These are phyloP conservation scores for Protonemura montana DNA, from an alignment of 2,888 invertebrate species.

Conservation along the genomic window DNA sequence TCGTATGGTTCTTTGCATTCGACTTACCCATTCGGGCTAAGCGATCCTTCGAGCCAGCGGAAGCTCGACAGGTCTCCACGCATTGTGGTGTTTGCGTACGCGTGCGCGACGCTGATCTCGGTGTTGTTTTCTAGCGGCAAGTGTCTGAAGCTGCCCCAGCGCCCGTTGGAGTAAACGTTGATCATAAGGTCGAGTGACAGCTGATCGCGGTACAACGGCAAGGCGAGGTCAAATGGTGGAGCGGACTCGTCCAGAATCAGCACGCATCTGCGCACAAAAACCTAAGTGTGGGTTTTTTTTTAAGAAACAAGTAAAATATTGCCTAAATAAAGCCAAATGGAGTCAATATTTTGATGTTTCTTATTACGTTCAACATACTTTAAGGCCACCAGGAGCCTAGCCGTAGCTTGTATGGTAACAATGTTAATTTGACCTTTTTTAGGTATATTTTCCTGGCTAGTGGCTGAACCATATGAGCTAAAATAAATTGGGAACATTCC, in stretches of 20 bases:
- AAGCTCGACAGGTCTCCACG: conserved; percentile 88
- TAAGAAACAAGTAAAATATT: background rate
- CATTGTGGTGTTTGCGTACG: conserved; percentile 77
- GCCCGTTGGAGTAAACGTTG: conserved; percentile 75
- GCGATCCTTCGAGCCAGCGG: conserved; percentile 80
- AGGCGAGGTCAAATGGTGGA: conserved; percentile 70
- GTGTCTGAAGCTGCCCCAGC: conserved; percentile 87
- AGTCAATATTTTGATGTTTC: too few relatives aligned
- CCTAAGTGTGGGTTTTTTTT: too few relatives aligned
- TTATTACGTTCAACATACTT: too few relatives aligned
- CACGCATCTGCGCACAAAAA: conserved; percentile 54
- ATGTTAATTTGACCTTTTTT: too few relatives aligned
- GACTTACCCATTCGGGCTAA: conserved; percentile 52
- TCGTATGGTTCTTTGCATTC: too few relatives aligned
- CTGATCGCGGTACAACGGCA: conserved; percentile 72
- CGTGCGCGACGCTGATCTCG: conserved; percentile 67
- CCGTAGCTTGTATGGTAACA: too few relatives aligned
- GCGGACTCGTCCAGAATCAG: conserved; percentile 68
- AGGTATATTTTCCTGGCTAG: too few relatives aligned
- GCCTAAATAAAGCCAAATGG: too few relatives aligned
- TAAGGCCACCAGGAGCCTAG: too few relatives aligned
- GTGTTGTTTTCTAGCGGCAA: conserved; percentile 67
- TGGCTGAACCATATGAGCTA: too few relatives aligned
- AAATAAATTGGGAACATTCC: too few relatives aligned
- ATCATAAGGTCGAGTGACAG: conserved; percentile 77